Conservation (phyloP, 2,113 vertebrate species). For the Tyrannus savana region DNA sequence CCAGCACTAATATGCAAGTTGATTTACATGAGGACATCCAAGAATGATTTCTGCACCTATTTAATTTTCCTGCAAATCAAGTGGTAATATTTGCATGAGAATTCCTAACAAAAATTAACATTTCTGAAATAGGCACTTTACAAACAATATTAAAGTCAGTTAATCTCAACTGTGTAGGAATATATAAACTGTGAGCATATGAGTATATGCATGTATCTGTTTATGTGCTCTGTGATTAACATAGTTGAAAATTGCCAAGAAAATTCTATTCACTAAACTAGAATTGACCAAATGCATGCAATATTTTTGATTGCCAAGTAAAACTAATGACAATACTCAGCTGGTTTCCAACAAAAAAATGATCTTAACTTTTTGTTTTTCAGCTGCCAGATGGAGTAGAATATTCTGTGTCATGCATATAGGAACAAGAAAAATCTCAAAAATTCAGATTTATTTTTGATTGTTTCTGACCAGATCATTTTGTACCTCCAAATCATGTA, state of each 20-base stretch:
- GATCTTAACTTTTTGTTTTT: slow-evolving; percentile 41
- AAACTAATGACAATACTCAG: slow-evolving; percentile 48
- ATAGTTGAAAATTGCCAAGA: slow-evolving; percentile 16
- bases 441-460: neutral
- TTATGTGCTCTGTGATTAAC: neutral
- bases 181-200: neutral
- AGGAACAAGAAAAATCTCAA: slow-evolving; percentile 23
- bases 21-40: neutral
- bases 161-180: neutral
- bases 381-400: slow-evolving; percentile 25
- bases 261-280: slow-evolving; percentile 43
- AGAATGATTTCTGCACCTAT: neutral
- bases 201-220: neutral
- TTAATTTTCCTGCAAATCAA: neutral
- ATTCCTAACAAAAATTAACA: neutral
- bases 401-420: slow-evolving; percentile 2
- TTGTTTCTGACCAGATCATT: slow-evolving; percentile 45
- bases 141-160: neutral
- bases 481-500: neutral
- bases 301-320: slow-evolving; percentile 20
- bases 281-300: slow-evolving; percentile 10
- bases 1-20: neutral
- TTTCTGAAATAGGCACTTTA: neutral
- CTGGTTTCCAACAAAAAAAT: slow-evolving; percentile 43
- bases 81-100: neutral